Base-by-base conservation (phyloP, 1,140 invertebrate species). In the Probaryconus sp. region DNA sequence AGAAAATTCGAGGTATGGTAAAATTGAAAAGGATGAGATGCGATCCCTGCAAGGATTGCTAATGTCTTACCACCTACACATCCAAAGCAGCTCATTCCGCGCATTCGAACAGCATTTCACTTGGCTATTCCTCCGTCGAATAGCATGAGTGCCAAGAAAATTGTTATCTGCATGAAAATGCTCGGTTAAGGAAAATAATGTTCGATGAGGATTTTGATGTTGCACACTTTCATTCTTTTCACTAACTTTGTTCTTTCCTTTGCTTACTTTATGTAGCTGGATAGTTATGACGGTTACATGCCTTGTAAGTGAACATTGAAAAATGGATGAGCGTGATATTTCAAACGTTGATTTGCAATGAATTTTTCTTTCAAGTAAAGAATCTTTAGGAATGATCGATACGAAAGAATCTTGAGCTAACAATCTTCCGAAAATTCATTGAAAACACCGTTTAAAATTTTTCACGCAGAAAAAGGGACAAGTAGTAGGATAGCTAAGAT, bases 51-150 rank as follows among this genome's bases (percentile, higher is more conserved):
- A 48, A 67, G 33, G 68, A 58, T 81, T 60, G 64, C 79, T 85
- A 83, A 83, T 74, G 70, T 82, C 67, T 84, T 80, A 81, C 74
- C 79, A 80, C 80, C 83, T 87, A 86, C 79, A 87, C 85, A 87
- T 85, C 79, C 82, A 87, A 87, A 87, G 84, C 86, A 83, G 80
- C 80, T 86, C 85, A 87, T 87, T 87, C 84, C 81, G 84, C 82
- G 81, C 85, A 84, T 86, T 76, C 76, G 69, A 61, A 64, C 69
- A 71, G 56, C 67, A 67, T 76, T 56, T 76, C 50, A 61, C 38
- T 72, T 72, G 43, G 30, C 43, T 68, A 65, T 65, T 70, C 53
- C 31, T 75, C 47, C 28, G 47, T 53, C 20, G 48, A 42, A 61
- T 53, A 30, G 21, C 55, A 47, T 24, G 42, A 61, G 30, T 48